phyloP scores from a whole-genome alignment of 2,888 invertebrate species.

The Aethes cnicana region DNA sequence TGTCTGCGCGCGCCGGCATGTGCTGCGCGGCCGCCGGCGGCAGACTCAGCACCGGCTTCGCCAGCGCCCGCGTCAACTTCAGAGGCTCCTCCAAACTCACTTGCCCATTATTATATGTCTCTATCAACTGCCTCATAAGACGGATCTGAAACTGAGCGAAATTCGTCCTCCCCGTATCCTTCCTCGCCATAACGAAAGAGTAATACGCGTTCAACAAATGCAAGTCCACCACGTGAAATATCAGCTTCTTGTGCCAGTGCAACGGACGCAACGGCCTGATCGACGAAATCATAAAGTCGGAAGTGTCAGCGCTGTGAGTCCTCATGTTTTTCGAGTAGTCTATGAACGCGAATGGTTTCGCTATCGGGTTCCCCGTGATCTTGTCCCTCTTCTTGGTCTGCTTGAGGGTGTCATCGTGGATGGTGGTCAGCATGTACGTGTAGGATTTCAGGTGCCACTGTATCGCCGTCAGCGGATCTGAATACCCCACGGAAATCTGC shows the following conservation, averaged over 20 bases:
- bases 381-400: slow-evolving; percentile 16
- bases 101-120: slow-evolving; percentile 16
- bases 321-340: slow-evolving; percentile 25
- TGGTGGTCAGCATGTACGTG: slow-evolving; percentile 19
- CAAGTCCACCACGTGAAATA: slow-evolving; percentile 26
- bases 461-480: slow-evolving; percentile 20
- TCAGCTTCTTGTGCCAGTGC: slow-evolving; percentile 24
- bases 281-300: slow-evolving; percentile 21
- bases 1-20: slow-evolving; percentile 18
- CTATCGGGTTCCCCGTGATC: slow-evolving; percentile 3
- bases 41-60: slow-evolving; percentile 11
- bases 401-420: slow-evolving; percentile 15
- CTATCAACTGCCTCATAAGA: slow-evolving; percentile 21
- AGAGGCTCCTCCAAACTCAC: slow-evolving; percentile 8
- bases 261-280: slow-evolving; percentile 6
- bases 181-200: slow-evolving; percentile 18
- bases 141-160: slow-evolving; percentile 16
- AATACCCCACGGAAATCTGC: slow-evolving; percentile 20
- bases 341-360: slow-evolving; percentile 21
- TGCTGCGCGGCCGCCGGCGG: slow-evolving; percentile 18
- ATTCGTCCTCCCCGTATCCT: slow-evolving; percentile 2
- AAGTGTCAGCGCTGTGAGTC: slow-evolving; percentile 12
- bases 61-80: slow-evolving; percentile 10
- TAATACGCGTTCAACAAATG: slow-evolving; percentile 22
- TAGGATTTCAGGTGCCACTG: slow-evolving; percentile 17